Conservation (phyloP, 2,888 invertebrate genomes). For the Drosophila emarginata region DNA sequence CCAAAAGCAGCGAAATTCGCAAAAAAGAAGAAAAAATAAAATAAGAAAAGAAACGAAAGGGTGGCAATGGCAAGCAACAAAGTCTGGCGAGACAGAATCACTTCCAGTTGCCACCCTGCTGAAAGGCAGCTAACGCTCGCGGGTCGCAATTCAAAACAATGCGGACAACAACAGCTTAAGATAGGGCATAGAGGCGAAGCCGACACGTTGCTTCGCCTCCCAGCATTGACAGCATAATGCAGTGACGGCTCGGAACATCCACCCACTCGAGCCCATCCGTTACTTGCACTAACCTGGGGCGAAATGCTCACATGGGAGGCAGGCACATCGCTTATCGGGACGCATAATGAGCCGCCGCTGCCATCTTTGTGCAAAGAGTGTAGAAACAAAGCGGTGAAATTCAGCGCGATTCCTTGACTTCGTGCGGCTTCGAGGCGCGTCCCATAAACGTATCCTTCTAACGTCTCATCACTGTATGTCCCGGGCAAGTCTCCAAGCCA, state of each 20-base stretch:
- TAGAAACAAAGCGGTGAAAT: constrained; percentile 75
- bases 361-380: constrained; percentile 69
- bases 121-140: constrained; percentile 47
- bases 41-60: constrained; percentile 36
- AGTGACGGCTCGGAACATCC: constrained; percentile 18
- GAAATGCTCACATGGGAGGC: constrained; percentile 71
- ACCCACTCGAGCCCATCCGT: constrained; percentile 28
- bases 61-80: constrained; percentile 61
- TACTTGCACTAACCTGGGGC: constrained; percentile 63
- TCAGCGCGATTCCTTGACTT: constrained; percentile 71
- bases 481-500: constrained; percentile 6
- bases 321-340: constrained; percentile 70
- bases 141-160: constrained; percentile 48
- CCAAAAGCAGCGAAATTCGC: constrained; percentile 50
- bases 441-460: not conserved
- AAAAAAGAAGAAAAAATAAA: constrained; percentile 21
- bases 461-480: constrained; percentile 2
- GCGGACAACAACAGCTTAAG: constrained; percentile 43
- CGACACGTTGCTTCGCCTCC: constrained; percentile 22
- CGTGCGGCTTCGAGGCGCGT: constrained; percentile 45
- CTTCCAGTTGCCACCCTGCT: constrained; percentile 49
- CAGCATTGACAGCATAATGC: constrained; percentile 44
- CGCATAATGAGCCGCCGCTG: constrained; percentile 73
- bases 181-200: constrained; percentile 37
- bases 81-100: constrained; percentile 48